Percentiles rank a stretch among this genome's conserved stretches.
Evolutionary conservation across 2,888 invertebrate genomes (phyloP).

Genomic region (Bombylius discolor): DNA sequence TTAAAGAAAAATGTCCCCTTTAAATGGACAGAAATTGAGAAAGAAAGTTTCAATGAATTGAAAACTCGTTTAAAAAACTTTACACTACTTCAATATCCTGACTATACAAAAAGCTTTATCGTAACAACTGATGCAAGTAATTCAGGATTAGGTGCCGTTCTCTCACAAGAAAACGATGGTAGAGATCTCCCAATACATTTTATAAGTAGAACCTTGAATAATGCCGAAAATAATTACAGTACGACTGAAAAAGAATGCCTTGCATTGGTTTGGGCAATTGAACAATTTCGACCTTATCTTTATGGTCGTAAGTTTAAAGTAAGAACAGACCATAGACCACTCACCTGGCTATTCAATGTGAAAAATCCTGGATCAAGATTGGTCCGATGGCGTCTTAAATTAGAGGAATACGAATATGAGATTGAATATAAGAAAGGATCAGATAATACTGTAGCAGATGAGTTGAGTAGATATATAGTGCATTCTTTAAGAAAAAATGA

Average conservation of each 20-base stretch:
- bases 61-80: background rate
- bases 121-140: slow-evolving; percentile 16
- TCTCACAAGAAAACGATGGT: slow-evolving; percentile 13
- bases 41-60: background rate
- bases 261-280: background rate
- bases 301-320: background rate
- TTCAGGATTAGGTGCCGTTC: slow-evolving; percentile 16
- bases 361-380: no score
- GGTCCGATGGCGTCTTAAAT: no score
- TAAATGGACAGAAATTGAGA: no score
- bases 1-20: no score
- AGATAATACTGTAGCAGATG: no score
- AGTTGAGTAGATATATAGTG: no score
- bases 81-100: background rate
- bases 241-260: background rate
- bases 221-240: background rate
- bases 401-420: no score
- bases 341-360: no score
- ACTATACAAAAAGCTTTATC: slow-evolving; percentile 19
- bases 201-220: no score
- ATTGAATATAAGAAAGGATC: no score
- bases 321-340: background rate
- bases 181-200: background rate
- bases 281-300: background rate
- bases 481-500: no score